Evolutionary conservation across 2,113 vertebrate genomes (phyloP).

Genomic region (Gavialis gangeticus): DNA sequence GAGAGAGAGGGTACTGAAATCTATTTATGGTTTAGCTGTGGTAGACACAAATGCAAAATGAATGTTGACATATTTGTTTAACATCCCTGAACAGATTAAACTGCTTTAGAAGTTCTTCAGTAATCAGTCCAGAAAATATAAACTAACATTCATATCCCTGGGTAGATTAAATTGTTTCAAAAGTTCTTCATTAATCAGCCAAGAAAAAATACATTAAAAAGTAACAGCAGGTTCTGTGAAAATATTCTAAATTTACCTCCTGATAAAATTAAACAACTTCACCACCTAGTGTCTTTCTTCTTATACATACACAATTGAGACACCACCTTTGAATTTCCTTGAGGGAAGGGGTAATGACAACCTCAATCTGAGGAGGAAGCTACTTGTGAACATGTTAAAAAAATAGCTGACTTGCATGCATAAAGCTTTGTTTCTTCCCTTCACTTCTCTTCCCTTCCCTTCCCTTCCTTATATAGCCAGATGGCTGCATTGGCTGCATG

Average conservation of each 20-base stretch:
- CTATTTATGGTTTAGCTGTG: conserved; percentile 67
- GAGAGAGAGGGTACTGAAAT: conserved; percentile 35
- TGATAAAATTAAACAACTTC: not conserved
- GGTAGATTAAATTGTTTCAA: conserved; percentile 70
- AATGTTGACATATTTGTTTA: conserved; percentile 79
- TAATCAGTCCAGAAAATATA: conserved; percentile 76
- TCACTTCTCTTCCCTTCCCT: not conserved
- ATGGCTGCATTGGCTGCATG: not conserved
- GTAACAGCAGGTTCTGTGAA: not conserved
- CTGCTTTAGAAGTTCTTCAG: conserved; percentile 65
- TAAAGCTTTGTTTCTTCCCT: not conserved
- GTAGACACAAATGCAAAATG: conserved; percentile 70
- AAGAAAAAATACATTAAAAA: conserved; percentile 37
- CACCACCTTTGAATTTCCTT: not conserved
- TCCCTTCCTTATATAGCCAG: not conserved
- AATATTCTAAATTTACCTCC: not conserved
- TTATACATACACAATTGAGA: not conserved
- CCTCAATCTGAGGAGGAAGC: not conserved
- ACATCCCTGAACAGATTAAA: conserved; percentile 74
- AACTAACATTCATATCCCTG: conserved; percentile 57
- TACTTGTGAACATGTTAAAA: not conserved
- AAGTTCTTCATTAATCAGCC: conserved; percentile 69
- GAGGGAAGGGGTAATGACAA: not conserved
- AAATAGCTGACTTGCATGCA: not conserved
- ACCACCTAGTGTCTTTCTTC: not conserved